These are phyloP conservation scores for Rhabdornis inornatus DNA, from an alignment of 2,113 vertebrate genomes.

Conservation along the genomic window DNA sequence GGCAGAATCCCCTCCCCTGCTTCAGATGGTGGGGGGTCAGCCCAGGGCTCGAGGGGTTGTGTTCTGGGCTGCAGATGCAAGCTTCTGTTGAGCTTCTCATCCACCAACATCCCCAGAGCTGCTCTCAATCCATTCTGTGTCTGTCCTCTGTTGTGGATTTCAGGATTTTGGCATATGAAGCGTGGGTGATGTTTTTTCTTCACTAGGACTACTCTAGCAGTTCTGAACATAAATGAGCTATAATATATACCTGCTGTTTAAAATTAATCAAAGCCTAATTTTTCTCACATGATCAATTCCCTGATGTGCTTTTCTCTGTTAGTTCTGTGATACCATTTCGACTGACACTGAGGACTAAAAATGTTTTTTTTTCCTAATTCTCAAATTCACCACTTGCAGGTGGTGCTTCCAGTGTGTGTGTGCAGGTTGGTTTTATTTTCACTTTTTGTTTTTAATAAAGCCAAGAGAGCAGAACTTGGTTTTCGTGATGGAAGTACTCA, in stretches of 20 bases:
- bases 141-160: conserved; percentile 13
- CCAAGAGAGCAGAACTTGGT: neutral
- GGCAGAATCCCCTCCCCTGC: neutral
- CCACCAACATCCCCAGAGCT: neutral
- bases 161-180: neutral
- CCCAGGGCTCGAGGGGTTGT: no score
- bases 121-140: neutral
- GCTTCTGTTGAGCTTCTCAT: neutral
- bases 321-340: neutral
- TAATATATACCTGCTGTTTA: neutral
- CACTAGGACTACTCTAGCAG: neutral
- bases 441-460: neutral
- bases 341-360: neutral
- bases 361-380: neutral
- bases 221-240: neutral
- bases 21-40: neutral
- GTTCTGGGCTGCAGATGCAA: neutral
- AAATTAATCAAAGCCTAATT: neutral
- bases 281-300: neutral
- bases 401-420: neutral
- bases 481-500: neutral
- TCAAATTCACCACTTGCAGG: neutral
- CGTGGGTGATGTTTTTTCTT: neutral
- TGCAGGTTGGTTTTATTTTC: neutral
- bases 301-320: neutral